Evolutionary conservation across 1,140 invertebrate species (phyloP).

Genomic region (Doryteuthis pealeii): DNA sequence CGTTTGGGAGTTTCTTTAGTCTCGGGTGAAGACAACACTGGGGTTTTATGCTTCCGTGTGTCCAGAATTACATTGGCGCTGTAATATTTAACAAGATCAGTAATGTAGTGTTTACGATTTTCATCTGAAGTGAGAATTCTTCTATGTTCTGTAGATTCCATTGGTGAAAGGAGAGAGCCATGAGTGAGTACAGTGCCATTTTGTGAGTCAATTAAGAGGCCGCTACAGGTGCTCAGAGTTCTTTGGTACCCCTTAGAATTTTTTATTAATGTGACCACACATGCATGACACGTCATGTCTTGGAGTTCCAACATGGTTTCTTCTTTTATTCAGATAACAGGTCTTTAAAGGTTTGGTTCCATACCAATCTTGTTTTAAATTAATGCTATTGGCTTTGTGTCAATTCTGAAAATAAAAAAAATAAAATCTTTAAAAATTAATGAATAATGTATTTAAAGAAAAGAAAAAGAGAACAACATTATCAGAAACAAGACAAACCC

Average conservation of each 20-base stretch:
- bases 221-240: conserved; percentile 28
- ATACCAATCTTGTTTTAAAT: too few species aligned
- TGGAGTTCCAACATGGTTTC: too few species aligned
- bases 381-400: too few species aligned
- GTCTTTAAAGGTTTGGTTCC: too few species aligned
- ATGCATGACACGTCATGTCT: not conserved
- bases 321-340: too few species aligned
- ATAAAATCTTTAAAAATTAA: too few species aligned
- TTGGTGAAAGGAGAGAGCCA: conserved; percentile 36
- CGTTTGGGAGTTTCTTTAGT: too few species aligned
- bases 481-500: too few species aligned
- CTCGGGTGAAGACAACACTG: not conserved
- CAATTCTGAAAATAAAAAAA: too few species aligned
- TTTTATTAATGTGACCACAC: not conserved
- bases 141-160: conserved; percentile 4
- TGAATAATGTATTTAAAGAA: too few species aligned
- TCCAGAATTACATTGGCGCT: conserved; percentile 7
- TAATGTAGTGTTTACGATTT: not conserved
- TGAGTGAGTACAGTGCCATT: conserved; percentile 42
- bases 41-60: conserved; percentile 12
- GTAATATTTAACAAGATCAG: not conserved
- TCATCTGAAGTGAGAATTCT: conserved; percentile 15
- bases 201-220: conserved; percentile 39
- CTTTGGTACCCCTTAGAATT: not conserved
- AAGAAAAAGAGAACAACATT: too few species aligned